Percentiles rank a stretch among this genome's conserved stretches.
Conservation (phyloP, 2,113 vertebrate species). For the Malurus elegans region DNA sequence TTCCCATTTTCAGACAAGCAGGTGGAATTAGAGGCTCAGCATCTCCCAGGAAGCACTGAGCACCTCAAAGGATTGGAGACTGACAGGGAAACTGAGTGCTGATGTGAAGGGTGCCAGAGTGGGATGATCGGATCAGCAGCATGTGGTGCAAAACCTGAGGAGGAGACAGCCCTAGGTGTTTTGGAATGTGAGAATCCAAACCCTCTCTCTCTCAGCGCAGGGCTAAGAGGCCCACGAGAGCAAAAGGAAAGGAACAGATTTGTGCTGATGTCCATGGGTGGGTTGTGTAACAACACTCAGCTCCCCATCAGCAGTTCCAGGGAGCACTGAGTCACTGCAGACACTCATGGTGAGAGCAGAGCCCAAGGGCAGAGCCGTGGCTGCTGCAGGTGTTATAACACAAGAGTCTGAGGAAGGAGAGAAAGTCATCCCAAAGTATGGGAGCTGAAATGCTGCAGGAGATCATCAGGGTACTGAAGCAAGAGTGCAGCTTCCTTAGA, state of each 20-base stretch:
- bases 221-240: neutral
- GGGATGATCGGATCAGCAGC: neutral
- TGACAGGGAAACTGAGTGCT: neutral
- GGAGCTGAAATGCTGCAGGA: neutral
- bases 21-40: neutral
- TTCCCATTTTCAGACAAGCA: neutral
- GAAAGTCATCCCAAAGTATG: neutral
- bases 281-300: neutral
- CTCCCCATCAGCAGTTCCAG: neutral
- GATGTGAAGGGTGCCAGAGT: neutral
- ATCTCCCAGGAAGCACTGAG: neutral
- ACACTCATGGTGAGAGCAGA: neutral
- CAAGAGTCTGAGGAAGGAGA: neutral
- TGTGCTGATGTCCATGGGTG: neutral
- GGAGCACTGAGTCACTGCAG: conserved; percentile 10
- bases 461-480: neutral
- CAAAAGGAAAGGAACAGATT: neutral
- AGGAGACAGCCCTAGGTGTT: neutral
- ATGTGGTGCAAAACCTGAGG: neutral
- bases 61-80: neutral
- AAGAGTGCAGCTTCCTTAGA: neutral
- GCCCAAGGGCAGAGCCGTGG: neutral
- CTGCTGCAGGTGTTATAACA: neutral
- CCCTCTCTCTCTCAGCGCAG: neutral
- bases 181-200: neutral